Evolutionary conservation across 2,888 invertebrate genomes (phyloP), one percentile per base, ranked within the genome.

Genomic region (Amblyjoppa fuscipennis): DNA sequence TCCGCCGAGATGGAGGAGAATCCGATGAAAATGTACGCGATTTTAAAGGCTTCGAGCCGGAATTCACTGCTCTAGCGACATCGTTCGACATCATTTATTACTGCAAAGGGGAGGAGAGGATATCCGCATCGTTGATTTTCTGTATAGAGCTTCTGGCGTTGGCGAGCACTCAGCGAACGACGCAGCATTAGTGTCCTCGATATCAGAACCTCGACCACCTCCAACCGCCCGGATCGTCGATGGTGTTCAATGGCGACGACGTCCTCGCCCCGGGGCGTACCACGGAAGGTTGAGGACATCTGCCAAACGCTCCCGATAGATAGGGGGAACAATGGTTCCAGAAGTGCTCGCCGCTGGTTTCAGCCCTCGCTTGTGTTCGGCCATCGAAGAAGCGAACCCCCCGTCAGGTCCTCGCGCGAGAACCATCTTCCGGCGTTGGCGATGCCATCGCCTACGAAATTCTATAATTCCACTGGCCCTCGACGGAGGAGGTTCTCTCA

Each of bases 301-400:
- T 56, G 83, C 76, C 59, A 83, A 66, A 83, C 80, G 71, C 76
- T 85, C 80, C 66, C 83, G 69, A 80, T 77, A 77, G 83, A 85
- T 83, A 85, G 68, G 76, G 76, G 11, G 83, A 85, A 85, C 83
- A 85, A 85, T 85, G 80, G 85, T 80, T 80, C 51, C 51, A 73
- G 68, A 76, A 85, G 73, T 77, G 59, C 68, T 68, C 68, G 71
- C 74, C 53, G 74, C 71, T 82, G 70, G 75, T 79, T 51, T 79
- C 64, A 51, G 49, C 79, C 79, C 20, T 75, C 74, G 74, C 78
- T 79, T 53, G 66, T 70, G 34, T 49, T 78, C 20, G 49, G 71
- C 85, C 56, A 53, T 83, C 31, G 70, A 71, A 75, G 34, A 75
- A 56, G 34, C 20, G 20, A 31, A 34, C 20, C n/a, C 25, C 16